Base-by-base conservation (phyloP, 2,113 vertebrate species). In the Heterotilapia buettikoferi region DNA sequence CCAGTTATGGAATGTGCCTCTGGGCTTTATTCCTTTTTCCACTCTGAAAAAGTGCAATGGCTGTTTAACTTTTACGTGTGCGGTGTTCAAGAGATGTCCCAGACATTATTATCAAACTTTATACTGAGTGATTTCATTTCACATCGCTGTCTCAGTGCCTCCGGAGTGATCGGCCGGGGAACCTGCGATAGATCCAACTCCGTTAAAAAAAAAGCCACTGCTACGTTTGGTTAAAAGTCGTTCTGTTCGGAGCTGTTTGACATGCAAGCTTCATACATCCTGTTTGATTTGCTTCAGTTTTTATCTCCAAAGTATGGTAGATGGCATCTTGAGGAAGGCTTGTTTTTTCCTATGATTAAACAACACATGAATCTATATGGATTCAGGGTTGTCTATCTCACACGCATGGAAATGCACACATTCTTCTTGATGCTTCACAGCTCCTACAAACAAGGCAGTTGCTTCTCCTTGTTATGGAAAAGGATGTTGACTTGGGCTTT, bases 31-130 rank as follows among this genome's bases (percentile, higher is more conserved):
- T 80, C 31, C 33, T n/a, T 53, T 56, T 50, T n/a, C 54, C 82
- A 68, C 87, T 59, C 80, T 79, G 71, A 93, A 81, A 83, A 88
- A 93, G 91, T 91, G 89, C 79, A 89, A 78, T 89, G 81, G 61
- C 87, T 94, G 91, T 90, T 93, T 93, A 86, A 90, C 90, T 92
- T 88, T 73, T 68, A 66, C 59, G 3, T 36, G 29, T 88, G 73
- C 84, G 76, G 43, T 88, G 71, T 90, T 93, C 84, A 93, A 90
- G 87, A 90, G 71, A 31, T 73, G 63, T 90, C 86, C 86, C 90
- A 90, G 90, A 85, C 90, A 89, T 38, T 86, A 80, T 91, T 90
- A 93, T 90, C 88, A 90, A 91, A 90, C 87, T 84, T 86, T 87
- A 92, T 88, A 90, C 85, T 80, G 45, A 84, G 38, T 79, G 89